Percentiles rank a stretch among this genome's conserved stretches.
Conservation (phyloP, 2,888 invertebrate genomes). For the Sphecodes monilicornis region DNA sequence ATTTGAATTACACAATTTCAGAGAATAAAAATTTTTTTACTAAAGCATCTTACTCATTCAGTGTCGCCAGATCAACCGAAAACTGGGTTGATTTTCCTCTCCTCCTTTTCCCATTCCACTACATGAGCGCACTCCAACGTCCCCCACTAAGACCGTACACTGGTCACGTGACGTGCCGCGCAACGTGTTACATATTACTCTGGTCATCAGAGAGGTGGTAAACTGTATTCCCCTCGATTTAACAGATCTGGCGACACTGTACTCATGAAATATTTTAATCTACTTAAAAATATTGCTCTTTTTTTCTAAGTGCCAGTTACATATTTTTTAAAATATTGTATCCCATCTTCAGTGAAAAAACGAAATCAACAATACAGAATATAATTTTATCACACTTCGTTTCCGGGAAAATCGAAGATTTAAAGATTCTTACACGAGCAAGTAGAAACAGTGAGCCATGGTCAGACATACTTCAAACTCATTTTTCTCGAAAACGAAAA, state of each 20-base stretch:
- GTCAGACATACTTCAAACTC: not conserved
- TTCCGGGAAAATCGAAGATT: not conserved
- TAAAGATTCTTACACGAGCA: not conserved
- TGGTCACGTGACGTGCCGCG: no score
- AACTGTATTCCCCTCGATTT: no score
- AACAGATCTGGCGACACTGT: no score
- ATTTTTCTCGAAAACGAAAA: not conserved
- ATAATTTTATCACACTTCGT: not conserved
- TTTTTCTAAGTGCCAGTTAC: not conserved
- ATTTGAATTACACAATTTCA: not conserved
- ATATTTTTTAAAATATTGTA: not conserved
- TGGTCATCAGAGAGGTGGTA: no score
- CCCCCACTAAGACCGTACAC: no score
- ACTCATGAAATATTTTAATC: not conserved
- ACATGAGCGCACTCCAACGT: no score
- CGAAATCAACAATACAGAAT: not conserved
- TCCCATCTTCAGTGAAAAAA: not conserved
- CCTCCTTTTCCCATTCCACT: no score
- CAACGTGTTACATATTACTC: no score
- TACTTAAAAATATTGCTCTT: not conserved
- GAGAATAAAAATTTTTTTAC: not conserved
- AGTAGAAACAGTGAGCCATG: not conserved
- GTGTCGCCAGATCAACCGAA: no score
- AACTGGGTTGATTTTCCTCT: no score
- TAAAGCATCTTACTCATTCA: not conserved